These are phyloP conservation scores for Cephalopachus bancanus DNA, from an alignment of 2,797 vertebrate species.

Conservation along the genomic window DNA sequence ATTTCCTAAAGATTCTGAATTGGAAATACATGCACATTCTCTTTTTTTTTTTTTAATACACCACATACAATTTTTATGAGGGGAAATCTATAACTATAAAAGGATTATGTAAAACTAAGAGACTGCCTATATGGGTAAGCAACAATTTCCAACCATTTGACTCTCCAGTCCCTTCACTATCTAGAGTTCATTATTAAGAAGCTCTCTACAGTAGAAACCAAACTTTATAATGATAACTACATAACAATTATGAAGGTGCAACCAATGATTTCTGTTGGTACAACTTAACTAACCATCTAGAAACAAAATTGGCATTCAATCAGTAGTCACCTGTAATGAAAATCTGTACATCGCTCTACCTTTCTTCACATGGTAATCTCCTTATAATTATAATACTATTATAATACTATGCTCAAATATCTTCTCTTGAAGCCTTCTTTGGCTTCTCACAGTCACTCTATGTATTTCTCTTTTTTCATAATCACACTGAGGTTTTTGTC, in stretches of 20 bases:
- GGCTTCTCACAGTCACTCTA: constrained; percentile 3
- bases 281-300: background rate
- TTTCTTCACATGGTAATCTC: background rate
- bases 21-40: background rate
- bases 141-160: constrained; percentile 12
- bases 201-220: background rate
- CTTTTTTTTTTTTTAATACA: constrained; percentile 10
- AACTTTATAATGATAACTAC: background rate
- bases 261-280: background rate
- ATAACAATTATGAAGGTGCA: background rate
- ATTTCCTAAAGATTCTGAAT: constrained; percentile 38
- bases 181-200: background rate
- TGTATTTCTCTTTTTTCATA: constrained; percentile 9
- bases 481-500: background rate
- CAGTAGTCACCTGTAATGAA: background rate
- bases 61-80: constrained; percentile 30
- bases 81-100: constrained; percentile 23
- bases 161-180: constrained; percentile 35
- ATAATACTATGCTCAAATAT: background rate
- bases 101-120: constrained; percentile 9
- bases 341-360: background rate
- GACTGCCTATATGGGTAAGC: background rate
- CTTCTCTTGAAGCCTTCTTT: background rate
- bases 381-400: constrained; percentile 38
- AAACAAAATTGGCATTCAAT: background rate